Percentiles rank a stretch among this genome's conserved stretches.
Conservation (phyloP, 2,888 invertebrate genomes). For the Microdon myrmicae region DNA sequence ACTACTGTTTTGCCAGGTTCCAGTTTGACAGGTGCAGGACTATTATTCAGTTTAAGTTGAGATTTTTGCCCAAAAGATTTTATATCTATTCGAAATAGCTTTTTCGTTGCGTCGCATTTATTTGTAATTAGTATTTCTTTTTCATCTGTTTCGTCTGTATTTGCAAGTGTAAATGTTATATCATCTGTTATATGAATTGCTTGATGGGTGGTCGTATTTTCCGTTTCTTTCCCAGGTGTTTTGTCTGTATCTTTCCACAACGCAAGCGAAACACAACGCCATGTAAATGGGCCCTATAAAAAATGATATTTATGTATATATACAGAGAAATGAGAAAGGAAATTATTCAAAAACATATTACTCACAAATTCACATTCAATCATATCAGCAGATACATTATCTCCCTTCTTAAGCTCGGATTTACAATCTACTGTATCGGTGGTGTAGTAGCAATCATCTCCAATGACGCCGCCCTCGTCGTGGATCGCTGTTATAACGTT, state of each 20-base stretch:
- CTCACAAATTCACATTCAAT: slow-evolving; percentile 76
- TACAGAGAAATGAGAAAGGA: not conserved
- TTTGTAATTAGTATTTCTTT: slow-evolving; percentile 55
- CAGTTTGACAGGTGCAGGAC: slow-evolving; percentile 4
- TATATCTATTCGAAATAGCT: slow-evolving; percentile 41
- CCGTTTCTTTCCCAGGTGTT: slow-evolving; percentile 6
- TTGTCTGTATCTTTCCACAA: slow-evolving; percentile 52
- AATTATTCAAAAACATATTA: not conserved
- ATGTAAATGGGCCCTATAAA: slow-evolving; percentile 36
- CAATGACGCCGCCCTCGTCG: slow-evolving; percentile 70
- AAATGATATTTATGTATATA: not conserved
- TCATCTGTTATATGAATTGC: slow-evolving; percentile 70
- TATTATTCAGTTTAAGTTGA: slow-evolving; percentile 55
- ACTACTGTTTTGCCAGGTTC: slow-evolving; percentile 6
- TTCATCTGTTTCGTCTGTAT: slow-evolving; percentile 63
- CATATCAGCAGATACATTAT: slow-evolving; percentile 74
- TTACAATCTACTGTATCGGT: slow-evolving; percentile 70
- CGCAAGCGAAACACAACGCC: slow-evolving; percentile 59
- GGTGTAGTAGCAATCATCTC: slow-evolving; percentile 72
- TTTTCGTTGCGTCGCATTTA: slow-evolving; percentile 51
- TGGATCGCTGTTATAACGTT: slow-evolving; percentile 67
- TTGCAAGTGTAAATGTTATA: slow-evolving; percentile 63
- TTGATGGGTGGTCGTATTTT: slow-evolving; percentile 63
- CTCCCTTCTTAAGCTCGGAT: slow-evolving; percentile 71
- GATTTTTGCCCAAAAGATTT: slow-evolving; percentile 30